Percentiles rank a stretch among this genome's conserved stretches.
phyloP scores from a whole-genome alignment of 2,888 invertebrate species.

The Hipparchia sbordonii region DNA sequence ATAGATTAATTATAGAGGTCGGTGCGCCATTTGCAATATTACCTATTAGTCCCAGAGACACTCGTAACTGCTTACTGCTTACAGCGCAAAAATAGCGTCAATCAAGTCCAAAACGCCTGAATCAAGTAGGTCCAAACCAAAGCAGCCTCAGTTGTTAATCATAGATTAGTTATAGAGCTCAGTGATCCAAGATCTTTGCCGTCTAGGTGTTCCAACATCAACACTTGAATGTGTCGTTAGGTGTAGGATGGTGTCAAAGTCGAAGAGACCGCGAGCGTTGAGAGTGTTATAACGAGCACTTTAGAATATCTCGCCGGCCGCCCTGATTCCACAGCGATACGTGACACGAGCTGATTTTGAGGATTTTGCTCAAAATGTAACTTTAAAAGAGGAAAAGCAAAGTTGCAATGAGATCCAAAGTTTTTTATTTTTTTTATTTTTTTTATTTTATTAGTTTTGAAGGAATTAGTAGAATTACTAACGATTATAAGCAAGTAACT shows the following conservation, averaged over 20 bases:
- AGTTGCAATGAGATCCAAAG: not conserved
- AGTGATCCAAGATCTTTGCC: not conserved
- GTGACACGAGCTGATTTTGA: not conserved
- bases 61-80: too few relatives aligned
- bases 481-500: not conserved
- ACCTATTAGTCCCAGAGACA: too few relatives aligned
- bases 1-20: too few relatives aligned
- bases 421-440: too few relatives aligned
- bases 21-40: too few relatives aligned
- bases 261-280: slow-evolving; percentile 35
- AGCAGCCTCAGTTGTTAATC: too few relatives aligned
- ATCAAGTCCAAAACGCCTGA: too few relatives aligned
- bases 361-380: slow-evolving; percentile 1
- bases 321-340: slow-evolving; percentile 23
- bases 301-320: slow-evolving; percentile 33
- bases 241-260: slow-evolving; percentile 46
- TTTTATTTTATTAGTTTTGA: too few relatives aligned
- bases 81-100: too few relatives aligned
- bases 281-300: slow-evolving; percentile 54
- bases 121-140: too few relatives aligned
- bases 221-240: slow-evolving; percentile 42
- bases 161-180: too few relatives aligned
- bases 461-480: not conserved
- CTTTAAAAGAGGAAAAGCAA: not conserved
- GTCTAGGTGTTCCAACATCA: slow-evolving; percentile 4